A percentile compares a stretch with the other conserved stretches of the same genome.
Evolutionary conservation across 1,140 invertebrate species (phyloP).

Genomic region (Patella vulgata): DNA sequence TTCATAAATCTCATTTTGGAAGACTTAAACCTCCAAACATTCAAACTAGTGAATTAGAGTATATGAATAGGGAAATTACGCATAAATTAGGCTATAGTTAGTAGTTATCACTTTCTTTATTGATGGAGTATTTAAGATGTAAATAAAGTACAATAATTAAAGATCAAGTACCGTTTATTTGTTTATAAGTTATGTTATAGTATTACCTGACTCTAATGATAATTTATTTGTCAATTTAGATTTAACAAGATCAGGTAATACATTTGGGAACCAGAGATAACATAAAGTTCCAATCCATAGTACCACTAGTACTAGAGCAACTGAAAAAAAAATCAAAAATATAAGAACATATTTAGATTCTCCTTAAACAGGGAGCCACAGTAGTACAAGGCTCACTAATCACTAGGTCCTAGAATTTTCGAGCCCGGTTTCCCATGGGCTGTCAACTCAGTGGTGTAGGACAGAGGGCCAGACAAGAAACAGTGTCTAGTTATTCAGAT

Average conservation of each 20-base stretch:
- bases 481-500: no score
- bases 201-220: constrained; percentile 5
- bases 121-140: neutral
- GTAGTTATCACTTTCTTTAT: neutral
- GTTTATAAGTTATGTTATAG: neutral
- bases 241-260: constrained; percentile 34
- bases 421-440: no score
- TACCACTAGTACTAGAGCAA: constrained; percentile 34
- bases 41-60: no score
- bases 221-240: neutral
- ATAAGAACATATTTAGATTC: no score
- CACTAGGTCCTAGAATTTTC: neutral
- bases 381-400: neutral
- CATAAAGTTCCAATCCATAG: constrained; percentile 52
- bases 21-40: no score
- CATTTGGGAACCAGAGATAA: constrained; percentile 53
- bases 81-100: neutral
- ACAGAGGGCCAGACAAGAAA: no score
- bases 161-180: neutral
- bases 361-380: no score
- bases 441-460: no score
- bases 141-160: neutral
- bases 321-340: constrained; percentile 34
- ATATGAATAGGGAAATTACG: neutral
- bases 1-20: no score